Evolutionary conservation across 1,140 invertebrate species (phyloP).

Genomic region (Neodiprion virginianus): DNA sequence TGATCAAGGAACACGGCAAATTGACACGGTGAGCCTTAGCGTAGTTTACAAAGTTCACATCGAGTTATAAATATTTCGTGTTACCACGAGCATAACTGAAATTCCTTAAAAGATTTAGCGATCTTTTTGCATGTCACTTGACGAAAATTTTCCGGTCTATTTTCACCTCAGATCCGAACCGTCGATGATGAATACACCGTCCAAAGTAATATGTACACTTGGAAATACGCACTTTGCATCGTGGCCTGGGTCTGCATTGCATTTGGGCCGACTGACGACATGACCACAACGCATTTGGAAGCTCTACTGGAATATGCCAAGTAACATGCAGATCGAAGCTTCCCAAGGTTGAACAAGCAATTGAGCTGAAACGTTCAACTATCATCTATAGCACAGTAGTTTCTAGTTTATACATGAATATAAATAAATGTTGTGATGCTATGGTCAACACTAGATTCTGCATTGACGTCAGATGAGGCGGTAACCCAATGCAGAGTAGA

Average conservation of each 20-base stretch:
- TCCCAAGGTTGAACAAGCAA: too few species aligned
- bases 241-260: constrained; percentile 53
- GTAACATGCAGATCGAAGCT: neutral
- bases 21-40: constrained; percentile 45
- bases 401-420: too few species aligned
- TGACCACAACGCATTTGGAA: constrained; percentile 47
- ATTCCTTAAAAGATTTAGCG: too few species aligned
- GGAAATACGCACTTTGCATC: constrained; percentile 50
- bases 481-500: too few species aligned
- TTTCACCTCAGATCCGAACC: too few species aligned
- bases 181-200: constrained; percentile 42
- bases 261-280: constrained; percentile 46
- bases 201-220: constrained; percentile 44
- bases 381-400: too few species aligned
- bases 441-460: too few species aligned
- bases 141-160: too few species aligned
- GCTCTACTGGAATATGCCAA: constrained; percentile 44
- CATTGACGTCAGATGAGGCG: too few species aligned
- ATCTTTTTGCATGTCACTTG: too few species aligned
- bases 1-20: constrained; percentile 44
- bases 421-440: too few species aligned
- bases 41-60: constrained; percentile 40
- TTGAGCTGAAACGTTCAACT: too few species aligned
- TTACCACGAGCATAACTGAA: constrained; percentile 39
- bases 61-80: constrained; percentile 19